Conservation (phyloP, 1,140 invertebrate species). For the Ditylenchus dipsaci region DNA sequence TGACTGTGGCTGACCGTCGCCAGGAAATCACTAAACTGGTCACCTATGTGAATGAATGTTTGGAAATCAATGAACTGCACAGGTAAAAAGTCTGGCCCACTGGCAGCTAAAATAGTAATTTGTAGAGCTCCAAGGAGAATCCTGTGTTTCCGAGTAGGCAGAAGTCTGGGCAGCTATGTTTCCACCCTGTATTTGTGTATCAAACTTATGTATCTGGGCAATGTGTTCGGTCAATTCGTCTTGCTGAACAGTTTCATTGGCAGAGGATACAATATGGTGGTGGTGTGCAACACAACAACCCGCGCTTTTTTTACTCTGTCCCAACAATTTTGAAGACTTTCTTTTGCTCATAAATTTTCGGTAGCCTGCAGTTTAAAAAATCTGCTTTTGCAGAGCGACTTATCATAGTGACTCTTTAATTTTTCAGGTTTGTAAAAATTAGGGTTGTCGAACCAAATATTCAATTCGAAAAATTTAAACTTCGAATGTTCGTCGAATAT, state of each 20-base stretch:
- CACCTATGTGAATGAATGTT: slow-evolving; percentile 45
- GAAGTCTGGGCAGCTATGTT: slow-evolving; percentile 62
- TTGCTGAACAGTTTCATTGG: slow-evolving; percentile 62
- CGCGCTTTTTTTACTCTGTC: no score
- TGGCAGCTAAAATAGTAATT: no score
- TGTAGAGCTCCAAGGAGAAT: slow-evolving; percentile 18
- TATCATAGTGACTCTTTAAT: no score
- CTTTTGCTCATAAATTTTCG: no score
- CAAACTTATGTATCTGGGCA: slow-evolving; percentile 62
- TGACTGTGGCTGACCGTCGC: slow-evolving; percentile 31
- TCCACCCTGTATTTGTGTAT: slow-evolving; percentile 62
- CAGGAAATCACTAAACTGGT: slow-evolving; percentile 43
- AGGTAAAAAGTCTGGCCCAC: background rate
- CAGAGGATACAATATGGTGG: slow-evolving; percentile 60
- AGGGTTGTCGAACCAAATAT: no score
- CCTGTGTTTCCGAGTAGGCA: slow-evolving; percentile 53
- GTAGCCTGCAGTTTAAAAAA: no score
- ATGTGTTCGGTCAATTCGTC: slow-evolving; percentile 62
- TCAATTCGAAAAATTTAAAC: no score
- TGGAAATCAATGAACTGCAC: slow-evolving; percentile 43
- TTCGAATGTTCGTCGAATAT: no score
- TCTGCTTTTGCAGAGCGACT: no score
- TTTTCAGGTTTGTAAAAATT: no score
- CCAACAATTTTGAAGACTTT: no score
- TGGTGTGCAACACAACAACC: slow-evolving; percentile 58